A percentile compares a stretch with the other conserved stretches of the same genome.
Conservation (phyloP, 2,113 vertebrate species). For the Pomatostomus ruficeps region DNA sequence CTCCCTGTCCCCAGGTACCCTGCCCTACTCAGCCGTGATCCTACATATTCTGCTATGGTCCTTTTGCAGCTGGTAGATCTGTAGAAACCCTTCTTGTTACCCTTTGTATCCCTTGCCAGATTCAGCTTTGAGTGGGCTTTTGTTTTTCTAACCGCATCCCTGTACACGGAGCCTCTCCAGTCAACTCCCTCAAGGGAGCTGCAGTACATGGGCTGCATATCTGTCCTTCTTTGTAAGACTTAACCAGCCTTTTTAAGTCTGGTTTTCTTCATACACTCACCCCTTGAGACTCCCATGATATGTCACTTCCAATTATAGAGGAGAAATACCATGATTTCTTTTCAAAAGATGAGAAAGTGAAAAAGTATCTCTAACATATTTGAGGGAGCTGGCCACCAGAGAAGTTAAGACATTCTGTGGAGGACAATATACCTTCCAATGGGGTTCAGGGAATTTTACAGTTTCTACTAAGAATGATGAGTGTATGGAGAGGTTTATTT, state of each 20-base stretch:
- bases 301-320: not conserved
- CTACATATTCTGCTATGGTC: fast-evolving
- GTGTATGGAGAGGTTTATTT: not conserved
- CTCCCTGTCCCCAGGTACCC: not conserved
- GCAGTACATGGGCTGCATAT: not conserved
- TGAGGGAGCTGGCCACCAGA: not conserved
- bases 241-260: not conserved
- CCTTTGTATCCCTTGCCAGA: not conserved
- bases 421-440: not conserved
- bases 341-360: not conserved
- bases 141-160: not conserved
- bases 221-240: not conserved
- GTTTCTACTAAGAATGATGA: not conserved
- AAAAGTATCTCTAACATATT: not conserved
- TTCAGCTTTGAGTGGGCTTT: not conserved
- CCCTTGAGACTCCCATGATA: not conserved
- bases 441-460: not conserved
- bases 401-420: not conserved
- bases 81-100: not conserved
- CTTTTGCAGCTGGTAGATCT: not conserved
- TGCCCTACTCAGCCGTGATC: not conserved
- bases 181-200: not conserved
- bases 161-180: not conserved
- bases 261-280: not conserved
- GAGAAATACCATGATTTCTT: not conserved